Base-by-base conservation (phyloP, 2,113 vertebrate species). In the Charadrius vociferus region DNA sequence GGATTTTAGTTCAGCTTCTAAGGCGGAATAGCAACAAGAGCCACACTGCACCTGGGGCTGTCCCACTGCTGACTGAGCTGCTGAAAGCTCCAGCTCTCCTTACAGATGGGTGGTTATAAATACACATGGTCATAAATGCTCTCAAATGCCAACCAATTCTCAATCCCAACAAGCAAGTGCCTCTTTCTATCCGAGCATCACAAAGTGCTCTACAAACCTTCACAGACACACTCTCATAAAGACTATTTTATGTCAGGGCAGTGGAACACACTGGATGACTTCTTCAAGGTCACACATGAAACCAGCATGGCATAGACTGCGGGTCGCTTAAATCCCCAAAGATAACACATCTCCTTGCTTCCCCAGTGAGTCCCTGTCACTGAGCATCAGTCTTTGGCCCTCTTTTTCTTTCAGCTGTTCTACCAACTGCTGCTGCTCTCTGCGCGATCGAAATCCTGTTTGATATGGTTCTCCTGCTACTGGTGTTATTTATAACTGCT, bases 241-340 rank as follows among this genome's bases (percentile, higher is more conserved):
- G 37, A 22, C 49, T 88, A 1, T 80, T 90, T 72, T 72, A 5
- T 7, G 3, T 32, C 71, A 52, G 71, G 34, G n/a, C 10, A 32
- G 27, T 26, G n/a, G 53, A 74, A 58, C 27, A 7, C 1, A 1
- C n/a, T 50, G 52, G 41, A n/a, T 55, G 59, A 74, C 47, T 83
- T 88, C 26, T 65, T 78, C 88, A 92, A 93, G 88, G 94, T 93
- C 90, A 81, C 17, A 17, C 18, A 71, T 2, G 11, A 62, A 81
- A 26, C 29, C 58, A 50, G 58, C 0, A 1, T 0, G 0, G 45
- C 59, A 26, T 7, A 71, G 75, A 50, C 14, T 0, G 32, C 23
- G 47, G 18, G 47, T 63, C 43, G 43, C 39, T 93, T 63, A 83
- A 88, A 45, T 49, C 75, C 71, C 88, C 10, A 9, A 21, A 74